A percentile compares a stretch with the other conserved stretches of the same genome.
Evolutionary conservation across 2,797 vertebrate genomes (phyloP).

Genomic region (Chrysocyon brachyurus): DNA sequence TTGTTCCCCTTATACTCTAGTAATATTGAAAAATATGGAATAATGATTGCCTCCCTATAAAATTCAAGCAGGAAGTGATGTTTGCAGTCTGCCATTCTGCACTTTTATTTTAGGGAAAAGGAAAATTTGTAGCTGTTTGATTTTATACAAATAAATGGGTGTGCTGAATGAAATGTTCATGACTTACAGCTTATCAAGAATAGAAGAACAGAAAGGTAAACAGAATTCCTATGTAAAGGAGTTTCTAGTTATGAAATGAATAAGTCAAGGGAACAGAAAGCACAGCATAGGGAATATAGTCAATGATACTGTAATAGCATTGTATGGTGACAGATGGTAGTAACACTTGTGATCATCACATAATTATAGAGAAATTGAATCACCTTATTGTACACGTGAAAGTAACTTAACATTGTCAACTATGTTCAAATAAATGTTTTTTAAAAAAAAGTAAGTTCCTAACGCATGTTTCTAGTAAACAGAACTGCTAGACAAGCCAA

Average conservation of each 20-base stretch:
- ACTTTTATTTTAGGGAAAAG: constrained; percentile 35
- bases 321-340: not conserved
- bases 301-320: not conserved
- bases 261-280: not conserved
- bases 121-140: not conserved
- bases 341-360: not conserved
- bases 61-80: not conserved
- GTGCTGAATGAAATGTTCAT: constrained; percentile 41
- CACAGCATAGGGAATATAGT: not conserved
- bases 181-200: not conserved
- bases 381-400: not conserved
- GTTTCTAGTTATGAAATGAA: not conserved
- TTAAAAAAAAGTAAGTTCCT: not conserved
- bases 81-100: not conserved
- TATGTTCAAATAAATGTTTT: not conserved
- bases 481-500: not conserved
- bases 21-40: not conserved
- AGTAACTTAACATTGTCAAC: not conserved
- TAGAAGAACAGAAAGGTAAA: not conserved
- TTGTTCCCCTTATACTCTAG: not conserved
- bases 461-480: not conserved
- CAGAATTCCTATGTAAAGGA: not conserved
- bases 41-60: not conserved
- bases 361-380: not conserved
- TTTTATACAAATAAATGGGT: not conserved